A percentile compares a stretch with the other conserved stretches of the same genome.
Evolutionary conservation across 2,797 vertebrate genomes (phyloP).

Genomic region (Echeneis naucrates): DNA sequence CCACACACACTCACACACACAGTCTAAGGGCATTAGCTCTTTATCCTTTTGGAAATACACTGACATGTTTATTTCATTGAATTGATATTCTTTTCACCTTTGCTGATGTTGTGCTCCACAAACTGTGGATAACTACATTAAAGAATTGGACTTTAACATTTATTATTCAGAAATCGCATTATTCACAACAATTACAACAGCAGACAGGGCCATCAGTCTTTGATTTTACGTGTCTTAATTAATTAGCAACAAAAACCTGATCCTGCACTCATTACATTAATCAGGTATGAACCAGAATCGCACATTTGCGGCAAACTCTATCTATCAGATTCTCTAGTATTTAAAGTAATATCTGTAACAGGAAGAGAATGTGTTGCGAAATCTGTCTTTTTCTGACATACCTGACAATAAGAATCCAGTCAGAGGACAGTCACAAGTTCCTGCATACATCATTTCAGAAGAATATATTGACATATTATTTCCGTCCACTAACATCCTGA

Average conservation of each 20-base stretch:
- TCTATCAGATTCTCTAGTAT: background rate
- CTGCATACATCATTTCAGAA: no score
- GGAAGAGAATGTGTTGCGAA: background rate
- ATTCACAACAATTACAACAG: slow-evolving; percentile 1
- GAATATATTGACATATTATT: background rate
- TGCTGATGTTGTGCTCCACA: slow-evolving; percentile 34
- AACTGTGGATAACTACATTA: slow-evolving; percentile 20
- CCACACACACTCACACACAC: slow-evolving; percentile 38
- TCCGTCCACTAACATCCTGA: background rate
- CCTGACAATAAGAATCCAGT: slow-evolving; percentile 2
- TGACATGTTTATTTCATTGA: slow-evolving; percentile 36
- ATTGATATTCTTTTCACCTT: slow-evolving; percentile 34
- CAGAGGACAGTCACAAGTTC: slow-evolving; percentile 8
- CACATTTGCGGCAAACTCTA: background rate
- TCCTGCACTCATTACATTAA: background rate
- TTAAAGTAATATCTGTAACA: background rate
- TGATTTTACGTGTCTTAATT: background rate
- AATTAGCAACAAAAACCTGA: background rate
- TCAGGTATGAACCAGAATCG: background rate
- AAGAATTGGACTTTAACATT: background rate
- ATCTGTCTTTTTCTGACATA: slow-evolving; percentile 3
- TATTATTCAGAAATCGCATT: slow-evolving; percentile 10
- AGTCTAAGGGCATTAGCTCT: slow-evolving; percentile 5
- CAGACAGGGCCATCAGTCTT: background rate
- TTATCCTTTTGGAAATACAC: slow-evolving; percentile 25